Conservation (phyloP, 1,140 invertebrate species). For the Drosophila bocqueti region DNA sequence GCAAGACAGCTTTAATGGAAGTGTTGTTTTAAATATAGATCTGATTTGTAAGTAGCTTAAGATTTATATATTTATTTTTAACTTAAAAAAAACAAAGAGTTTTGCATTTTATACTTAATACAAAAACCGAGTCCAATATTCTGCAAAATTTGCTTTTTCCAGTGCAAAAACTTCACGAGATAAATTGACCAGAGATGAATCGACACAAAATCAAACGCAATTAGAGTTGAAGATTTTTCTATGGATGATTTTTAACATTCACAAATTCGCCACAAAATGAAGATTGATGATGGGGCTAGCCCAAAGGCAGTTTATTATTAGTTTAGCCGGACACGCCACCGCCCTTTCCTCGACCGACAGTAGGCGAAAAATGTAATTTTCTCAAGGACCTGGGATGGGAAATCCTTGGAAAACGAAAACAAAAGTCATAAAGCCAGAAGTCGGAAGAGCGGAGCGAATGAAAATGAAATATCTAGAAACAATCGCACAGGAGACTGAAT, state of each 20-base stretch:
- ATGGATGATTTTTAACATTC: conserved; percentile 51
- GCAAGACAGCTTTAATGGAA: too few relatives aligned
- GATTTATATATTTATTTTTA: too few relatives aligned
- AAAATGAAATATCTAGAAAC: conserved; percentile 72
- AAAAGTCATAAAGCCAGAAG: conserved; percentile 71
- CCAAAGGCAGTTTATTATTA: conserved; percentile 62
- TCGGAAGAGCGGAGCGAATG: conserved; percentile 17
- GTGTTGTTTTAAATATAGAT: too few relatives aligned
- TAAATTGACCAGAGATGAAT: conserved; percentile 69
- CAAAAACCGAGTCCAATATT: background rate
- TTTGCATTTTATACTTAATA: background rate
- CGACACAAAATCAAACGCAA: conserved; percentile 65
- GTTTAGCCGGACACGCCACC: conserved; percentile 37
- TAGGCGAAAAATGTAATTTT: conserved; percentile 66
- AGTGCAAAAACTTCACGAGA: conserved; percentile 38
- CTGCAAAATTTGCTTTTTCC: background rate
- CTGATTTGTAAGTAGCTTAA: too few relatives aligned
- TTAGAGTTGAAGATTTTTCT: conserved; percentile 73
- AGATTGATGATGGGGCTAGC: conserved; percentile 66
- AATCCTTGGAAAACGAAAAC: conserved; percentile 35
- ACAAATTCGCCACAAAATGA: conserved; percentile 56
- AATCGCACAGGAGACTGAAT: conserved; percentile 54
- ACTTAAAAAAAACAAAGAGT: background rate
- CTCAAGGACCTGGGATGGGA: conserved; percentile 16
- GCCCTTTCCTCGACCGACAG: background rate